Percentiles rank a stretch among this genome's conserved stretches.
Conservation (phyloP, 2,113 vertebrate genomes). For the Ochotona curzoniae region DNA sequence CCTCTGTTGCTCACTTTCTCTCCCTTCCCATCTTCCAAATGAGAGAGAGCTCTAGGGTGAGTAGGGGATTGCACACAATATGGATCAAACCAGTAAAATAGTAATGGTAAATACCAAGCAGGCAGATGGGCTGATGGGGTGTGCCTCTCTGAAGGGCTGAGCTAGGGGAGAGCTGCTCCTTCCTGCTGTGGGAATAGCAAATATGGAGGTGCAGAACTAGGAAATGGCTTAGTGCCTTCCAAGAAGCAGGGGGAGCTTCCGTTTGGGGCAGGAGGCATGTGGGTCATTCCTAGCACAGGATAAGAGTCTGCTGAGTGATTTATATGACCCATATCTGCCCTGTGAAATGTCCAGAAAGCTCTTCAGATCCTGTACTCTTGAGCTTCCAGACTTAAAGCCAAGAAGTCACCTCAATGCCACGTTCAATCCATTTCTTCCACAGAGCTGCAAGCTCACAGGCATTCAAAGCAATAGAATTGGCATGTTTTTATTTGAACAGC, state of each 20-base stretch:
- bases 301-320: no score
- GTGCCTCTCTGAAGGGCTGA: background rate
- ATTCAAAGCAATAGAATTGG: no score
- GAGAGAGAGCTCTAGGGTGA: slow-evolving; percentile 3
- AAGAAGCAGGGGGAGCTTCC: background rate
- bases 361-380: no score
- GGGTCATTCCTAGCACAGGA: background rate
- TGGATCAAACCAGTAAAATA: background rate
- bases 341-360: no score
- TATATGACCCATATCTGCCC: no score
- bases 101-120: background rate
- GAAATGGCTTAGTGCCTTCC: background rate
- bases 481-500: no score
- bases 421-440: no score
- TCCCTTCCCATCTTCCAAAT: background rate
- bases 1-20: background rate
- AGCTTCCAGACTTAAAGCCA: no score
- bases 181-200: background rate
- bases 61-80: background rate
- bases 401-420: no score
- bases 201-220: background rate
- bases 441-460: no score
- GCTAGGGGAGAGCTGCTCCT: no score
- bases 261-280: background rate
- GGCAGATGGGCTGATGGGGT: background rate